A percentile compares a stretch with the other conserved stretches of the same genome.
Conservation (phyloP, 1,140 invertebrate genomes). For the Lineus longissimus region DNA sequence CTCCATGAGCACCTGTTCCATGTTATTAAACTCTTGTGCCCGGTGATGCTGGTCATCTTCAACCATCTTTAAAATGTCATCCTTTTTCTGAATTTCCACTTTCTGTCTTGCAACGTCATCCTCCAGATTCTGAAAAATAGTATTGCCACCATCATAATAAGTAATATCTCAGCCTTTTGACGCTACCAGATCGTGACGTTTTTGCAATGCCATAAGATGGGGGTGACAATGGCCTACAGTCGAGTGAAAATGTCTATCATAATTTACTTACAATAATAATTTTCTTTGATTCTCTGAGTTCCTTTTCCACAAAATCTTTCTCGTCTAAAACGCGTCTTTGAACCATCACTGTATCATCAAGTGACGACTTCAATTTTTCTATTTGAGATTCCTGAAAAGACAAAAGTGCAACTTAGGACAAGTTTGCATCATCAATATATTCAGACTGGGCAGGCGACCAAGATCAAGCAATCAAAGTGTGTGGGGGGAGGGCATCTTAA, state of each 20-base stretch:
- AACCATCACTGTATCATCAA: conserved; percentile 36
- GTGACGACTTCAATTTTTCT: conserved; percentile 32
- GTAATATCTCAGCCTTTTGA: neutral
- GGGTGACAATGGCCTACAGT: no score
- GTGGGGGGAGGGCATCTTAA: no score
- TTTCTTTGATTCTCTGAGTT: conserved; percentile 32
- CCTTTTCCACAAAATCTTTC: conserved; percentile 35
- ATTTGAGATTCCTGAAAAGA: conserved; percentile 33
- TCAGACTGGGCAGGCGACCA: no score
- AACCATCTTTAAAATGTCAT: conserved; percentile 27
- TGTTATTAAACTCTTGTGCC: conserved; percentile 21
- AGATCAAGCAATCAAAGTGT: no score
- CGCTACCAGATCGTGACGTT: neutral
- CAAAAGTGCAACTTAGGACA: neutral
- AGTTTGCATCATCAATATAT: no score
- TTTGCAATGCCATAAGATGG: neutral
- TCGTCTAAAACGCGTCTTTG: conserved; percentile 42
- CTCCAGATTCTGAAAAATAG: conserved; percentile 29
- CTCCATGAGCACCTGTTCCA: conserved; percentile 32
- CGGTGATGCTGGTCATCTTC: conserved; percentile 30
- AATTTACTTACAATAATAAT: conserved; percentile 26
- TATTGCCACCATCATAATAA: neutral
- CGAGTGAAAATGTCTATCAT: neutral
- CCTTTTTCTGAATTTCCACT: conserved; percentile 24
- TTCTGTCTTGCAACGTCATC: conserved; percentile 30